A percentile compares a stretch with the other conserved stretches of the same genome.
These are phyloP conservation scores for Microplitis demolitor DNA, from an alignment of 1,140 invertebrate species.

Conservation along the genomic window DNA sequence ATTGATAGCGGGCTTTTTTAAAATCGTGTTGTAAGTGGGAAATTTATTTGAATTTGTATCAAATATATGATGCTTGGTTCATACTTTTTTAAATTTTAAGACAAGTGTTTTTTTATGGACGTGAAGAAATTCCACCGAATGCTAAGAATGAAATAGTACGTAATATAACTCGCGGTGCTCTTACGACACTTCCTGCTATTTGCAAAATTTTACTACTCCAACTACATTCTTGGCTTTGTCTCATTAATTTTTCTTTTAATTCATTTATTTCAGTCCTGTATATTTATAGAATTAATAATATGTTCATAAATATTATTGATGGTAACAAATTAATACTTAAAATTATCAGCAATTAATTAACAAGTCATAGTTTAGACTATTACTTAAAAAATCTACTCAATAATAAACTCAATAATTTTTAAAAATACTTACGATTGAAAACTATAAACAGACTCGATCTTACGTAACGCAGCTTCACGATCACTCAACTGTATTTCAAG, in stretches of 20 bases:
- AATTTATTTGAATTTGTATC: too few relatives aligned
- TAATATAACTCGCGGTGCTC: conserved; percentile 49
- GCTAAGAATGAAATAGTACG: conserved; percentile 51
- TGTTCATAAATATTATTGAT: not conserved
- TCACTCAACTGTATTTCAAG: conserved; percentile 43
- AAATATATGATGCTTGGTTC: too few relatives aligned
- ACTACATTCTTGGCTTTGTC: conserved; percentile 42
- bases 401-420: not conserved
- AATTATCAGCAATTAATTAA: too few relatives aligned
- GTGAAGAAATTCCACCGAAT: conserved; percentile 20
- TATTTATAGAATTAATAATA: too few relatives aligned
- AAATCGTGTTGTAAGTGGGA: not conserved
- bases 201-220: conserved; percentile 54
- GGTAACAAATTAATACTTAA: too few relatives aligned
- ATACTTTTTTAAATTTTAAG: too few relatives aligned
- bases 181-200: conserved; percentile 51
- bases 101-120: not conserved
- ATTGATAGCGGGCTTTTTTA: not conserved
- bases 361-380: too few relatives aligned
- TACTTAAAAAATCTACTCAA: too few relatives aligned
- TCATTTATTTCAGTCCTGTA: conserved; percentile 46
- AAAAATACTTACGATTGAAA: conserved; percentile 41
- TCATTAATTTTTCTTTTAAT: conserved; percentile 40
- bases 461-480: conserved; percentile 39
- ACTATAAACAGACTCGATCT: conserved; percentile 42